phyloP scores from a whole-genome alignment of 2,113 vertebrate species.

The Meriones unguiculatus region DNA sequence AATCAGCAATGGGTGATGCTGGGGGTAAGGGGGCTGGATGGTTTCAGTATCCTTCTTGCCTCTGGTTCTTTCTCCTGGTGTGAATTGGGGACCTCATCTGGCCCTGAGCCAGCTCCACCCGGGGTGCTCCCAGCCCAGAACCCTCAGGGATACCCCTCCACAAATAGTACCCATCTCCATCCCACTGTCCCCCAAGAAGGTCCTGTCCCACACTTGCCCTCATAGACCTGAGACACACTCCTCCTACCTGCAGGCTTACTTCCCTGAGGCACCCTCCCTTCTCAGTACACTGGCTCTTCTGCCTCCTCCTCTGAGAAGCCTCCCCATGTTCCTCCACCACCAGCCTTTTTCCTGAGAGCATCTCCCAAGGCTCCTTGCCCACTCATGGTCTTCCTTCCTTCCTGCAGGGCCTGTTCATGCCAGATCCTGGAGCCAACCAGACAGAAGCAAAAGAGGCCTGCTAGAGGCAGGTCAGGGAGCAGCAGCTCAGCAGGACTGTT shows the following conservation, averaged over 20 bases:
- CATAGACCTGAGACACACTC: fast-evolving
- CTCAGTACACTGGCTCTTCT: not conserved
- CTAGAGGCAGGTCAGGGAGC: not conserved
- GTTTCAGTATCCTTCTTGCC: fast-evolving
- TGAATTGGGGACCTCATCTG: not conserved
- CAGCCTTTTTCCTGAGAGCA: not conserved
- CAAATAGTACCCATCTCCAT: not conserved
- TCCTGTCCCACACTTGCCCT: not conserved
- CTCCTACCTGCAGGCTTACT: not conserved
- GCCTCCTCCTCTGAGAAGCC: not conserved
- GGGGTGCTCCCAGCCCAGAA: not conserved
- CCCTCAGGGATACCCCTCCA: not conserved
- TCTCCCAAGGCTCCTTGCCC: fast-evolving
- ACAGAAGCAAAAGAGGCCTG: not conserved
- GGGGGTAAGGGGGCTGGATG: fast-evolving
- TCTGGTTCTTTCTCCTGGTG: too few relatives aligned
- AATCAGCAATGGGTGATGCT: fast-evolving
- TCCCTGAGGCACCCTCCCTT: fast-evolving
- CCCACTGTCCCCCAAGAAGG: not conserved
- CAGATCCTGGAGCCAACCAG: fast-evolving
- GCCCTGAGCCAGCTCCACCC: not conserved
- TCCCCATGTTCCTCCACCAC: fast-evolving
- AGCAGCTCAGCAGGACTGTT: not conserved
- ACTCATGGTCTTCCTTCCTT: not conserved
- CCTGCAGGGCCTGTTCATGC: not conserved